Evolutionary conservation across 2,797 vertebrate species (phyloP).

Genomic region (Masticophis lateralis): DNA sequence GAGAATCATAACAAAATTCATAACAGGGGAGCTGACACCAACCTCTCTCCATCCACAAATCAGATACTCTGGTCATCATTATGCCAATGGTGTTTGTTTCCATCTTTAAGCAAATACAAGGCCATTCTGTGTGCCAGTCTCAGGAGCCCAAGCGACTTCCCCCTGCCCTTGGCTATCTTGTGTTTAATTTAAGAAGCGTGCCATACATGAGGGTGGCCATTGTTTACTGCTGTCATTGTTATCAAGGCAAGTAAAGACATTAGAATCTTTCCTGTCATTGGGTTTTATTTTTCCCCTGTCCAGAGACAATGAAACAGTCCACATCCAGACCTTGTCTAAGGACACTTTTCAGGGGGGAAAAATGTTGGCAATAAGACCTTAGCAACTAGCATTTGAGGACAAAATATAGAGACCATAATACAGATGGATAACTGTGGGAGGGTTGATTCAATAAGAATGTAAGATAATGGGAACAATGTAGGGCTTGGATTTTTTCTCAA

Average conservation of each 20-base stretch:
- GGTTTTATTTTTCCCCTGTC: conserved; percentile 63
- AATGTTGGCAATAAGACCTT: conserved; percentile 53
- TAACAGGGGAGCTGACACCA: conserved; percentile 43
- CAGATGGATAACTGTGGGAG: neutral
- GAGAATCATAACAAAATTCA: conserved; percentile 31
- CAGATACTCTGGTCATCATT: conserved; percentile 16
- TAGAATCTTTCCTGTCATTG: conserved; percentile 58
- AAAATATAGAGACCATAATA: neutral
- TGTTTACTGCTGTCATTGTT: conserved; percentile 68
- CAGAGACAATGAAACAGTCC: conserved; percentile 58
- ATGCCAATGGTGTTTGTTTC: conserved; percentile 38
- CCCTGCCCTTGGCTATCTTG: conserved; percentile 65
- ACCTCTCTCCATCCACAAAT: conserved; percentile 30
- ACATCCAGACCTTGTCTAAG: conserved; percentile 63
- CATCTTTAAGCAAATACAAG: conserved; percentile 49
- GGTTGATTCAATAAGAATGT: neutral
- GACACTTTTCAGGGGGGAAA: conserved; percentile 59
- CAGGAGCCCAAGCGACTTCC: conserved; percentile 55
- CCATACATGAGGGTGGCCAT: conserved; percentile 62
- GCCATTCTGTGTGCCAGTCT: conserved; percentile 48
- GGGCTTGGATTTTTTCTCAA: neutral
- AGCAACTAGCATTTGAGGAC: neutral
- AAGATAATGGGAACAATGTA: neutral
- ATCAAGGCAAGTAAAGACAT: conserved; percentile 69
- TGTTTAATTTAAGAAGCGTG: conserved; percentile 68